Evolutionary conservation across 2,888 invertebrate genomes (phyloP), one percentile per base, ranked within the genome.

Genomic region (Galerucella calmariensis): DNA sequence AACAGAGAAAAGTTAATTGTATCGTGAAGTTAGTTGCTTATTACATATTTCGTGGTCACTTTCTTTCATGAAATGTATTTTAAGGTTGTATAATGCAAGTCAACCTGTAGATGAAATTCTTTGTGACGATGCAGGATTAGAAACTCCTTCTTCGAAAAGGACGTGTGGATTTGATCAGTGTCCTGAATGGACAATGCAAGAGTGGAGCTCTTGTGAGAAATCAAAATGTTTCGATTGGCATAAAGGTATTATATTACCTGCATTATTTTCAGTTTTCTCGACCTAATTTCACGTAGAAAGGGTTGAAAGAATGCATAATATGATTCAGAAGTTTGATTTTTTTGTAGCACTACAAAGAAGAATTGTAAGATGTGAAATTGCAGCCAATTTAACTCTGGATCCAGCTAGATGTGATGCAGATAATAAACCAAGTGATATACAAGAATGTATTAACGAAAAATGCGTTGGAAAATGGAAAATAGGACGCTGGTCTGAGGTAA

Each of bases 401-500:
- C 84, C 88, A 9, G 86, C 87, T 5, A 89, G 91, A 74, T 98
- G 97, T 85, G 92, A 94, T 82, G 91, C 92, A 79, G 89, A 91
- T 77, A 90, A 91, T 48, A 92, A 91, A 82, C 98, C 98, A 0
- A 90, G 92, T 68, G 92, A 93, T 81, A 91, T 92, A 46, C 93
- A 93, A 84, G 94, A 96, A 83, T 97, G 97, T 84, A 91, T 92
- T 83, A 94, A 92, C 83, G 91, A 93, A 78, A 92, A 92, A n/a
- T 98, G 97, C 88, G 93, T 92, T 83, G 95, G 97, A 0, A 92
- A 94, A 68, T 99, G 98, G 98, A 92, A 93, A 76, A 93, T 95
- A 5, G 96, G 96, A 10, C 92, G 95, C 73, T 98, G 98, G 98
- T 96, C 96, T 58, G 94, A 95, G 92, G 97, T 97, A 88, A 87